Evolutionary conservation across 2,113 vertebrate species (phyloP), one percentile per base, ranked within the genome.

Genomic region (Peromyscus californicus): DNA sequence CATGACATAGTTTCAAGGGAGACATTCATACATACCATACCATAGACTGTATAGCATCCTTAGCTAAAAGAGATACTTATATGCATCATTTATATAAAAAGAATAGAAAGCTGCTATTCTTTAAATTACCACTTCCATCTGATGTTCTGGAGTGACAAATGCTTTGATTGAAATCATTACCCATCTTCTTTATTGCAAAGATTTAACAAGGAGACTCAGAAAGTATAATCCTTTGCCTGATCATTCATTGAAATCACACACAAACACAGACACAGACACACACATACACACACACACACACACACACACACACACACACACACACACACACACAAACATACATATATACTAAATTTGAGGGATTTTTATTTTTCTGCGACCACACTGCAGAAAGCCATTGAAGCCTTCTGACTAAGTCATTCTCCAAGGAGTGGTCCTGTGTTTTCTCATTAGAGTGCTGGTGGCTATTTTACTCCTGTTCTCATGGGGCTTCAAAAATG

Each of bases 381-480:
- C n/a, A 31, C 36, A 26, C 16, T n/a, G 93, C 72, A 75, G 67
- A 93, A 95, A 96, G 86, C 89, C 83, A 65, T n/a, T 45, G 83
- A 82, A 70, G 57, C 79, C 93, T 87, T 51, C 75, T 48, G 57
- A 9, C 29, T 39, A 51, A 70, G 61, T 65, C 16, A 11, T 21
- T 89, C 88, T 72, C 51, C 63, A 24, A 70, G 57, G 59, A 85
- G 42, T 29, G 15, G 4, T 65, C 51, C 57, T 69, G 21, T 33
- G 21, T 17, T 87, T 94, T 45, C 42, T 93, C 89, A 67, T 96
- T 93, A 93, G 12, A 26, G 36, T 45, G 19, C 26, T 59, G 94
- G 87, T 61, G 57, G 72, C 80, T 95, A 78, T 95, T 98, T 95
- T 79, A 83, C 33, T 89, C 94, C 22, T 72, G 29, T 36, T 65